A percentile compares a stretch with the other conserved stretches of the same genome.
phyloP scores from a whole-genome alignment of 1,140 invertebrate genomes.

The Drosophila chauvacae region DNA sequence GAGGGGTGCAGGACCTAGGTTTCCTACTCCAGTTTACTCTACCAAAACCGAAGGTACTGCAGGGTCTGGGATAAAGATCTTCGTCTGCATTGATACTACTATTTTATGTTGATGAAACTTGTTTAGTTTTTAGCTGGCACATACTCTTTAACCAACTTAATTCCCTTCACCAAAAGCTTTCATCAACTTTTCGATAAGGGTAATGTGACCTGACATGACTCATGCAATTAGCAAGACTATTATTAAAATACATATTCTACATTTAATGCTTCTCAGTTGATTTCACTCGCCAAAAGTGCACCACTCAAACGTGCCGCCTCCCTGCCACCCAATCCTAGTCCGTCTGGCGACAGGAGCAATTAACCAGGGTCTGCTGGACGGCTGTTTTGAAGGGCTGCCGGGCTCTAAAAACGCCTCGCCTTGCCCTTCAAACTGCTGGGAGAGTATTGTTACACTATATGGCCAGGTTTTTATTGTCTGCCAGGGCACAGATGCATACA shows the following conservation, averaged over 20 bases:
- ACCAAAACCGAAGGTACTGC: slow-evolving; percentile 5
- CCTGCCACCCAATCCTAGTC: not conserved
- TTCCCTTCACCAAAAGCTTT: not conserved
- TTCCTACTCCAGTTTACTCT: slow-evolving; percentile 1
- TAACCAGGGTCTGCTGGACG: slow-evolving; percentile 13
- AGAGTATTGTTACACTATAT: slow-evolving; percentile 45
- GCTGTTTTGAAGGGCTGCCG: slow-evolving; percentile 8
- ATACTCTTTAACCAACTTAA: not conserved
- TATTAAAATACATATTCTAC: slow-evolving; percentile 51
- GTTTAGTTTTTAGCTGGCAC: not conserved
- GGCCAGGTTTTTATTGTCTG: slow-evolving; percentile 64
- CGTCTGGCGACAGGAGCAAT: slow-evolving; percentile 36
- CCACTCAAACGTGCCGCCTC: slow-evolving; percentile 7
- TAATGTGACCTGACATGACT: not conserved
- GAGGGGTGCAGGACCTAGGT: not conserved
- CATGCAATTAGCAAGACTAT: slow-evolving; percentile 15
- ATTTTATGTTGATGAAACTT: too few relatives aligned
- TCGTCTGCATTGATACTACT: not conserved
- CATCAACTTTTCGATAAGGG: not conserved
- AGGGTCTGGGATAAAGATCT: not conserved
- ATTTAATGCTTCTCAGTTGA: slow-evolving; percentile 37
- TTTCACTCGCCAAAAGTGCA: slow-evolving; percentile 44
- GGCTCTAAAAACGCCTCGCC: slow-evolving; percentile 24
- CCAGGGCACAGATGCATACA: slow-evolving; percentile 28
- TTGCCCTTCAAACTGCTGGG: slow-evolving; percentile 63